Evolutionary conservation across 2,797 vertebrate species (phyloP).

Genomic region (Florisuga fusca): DNA sequence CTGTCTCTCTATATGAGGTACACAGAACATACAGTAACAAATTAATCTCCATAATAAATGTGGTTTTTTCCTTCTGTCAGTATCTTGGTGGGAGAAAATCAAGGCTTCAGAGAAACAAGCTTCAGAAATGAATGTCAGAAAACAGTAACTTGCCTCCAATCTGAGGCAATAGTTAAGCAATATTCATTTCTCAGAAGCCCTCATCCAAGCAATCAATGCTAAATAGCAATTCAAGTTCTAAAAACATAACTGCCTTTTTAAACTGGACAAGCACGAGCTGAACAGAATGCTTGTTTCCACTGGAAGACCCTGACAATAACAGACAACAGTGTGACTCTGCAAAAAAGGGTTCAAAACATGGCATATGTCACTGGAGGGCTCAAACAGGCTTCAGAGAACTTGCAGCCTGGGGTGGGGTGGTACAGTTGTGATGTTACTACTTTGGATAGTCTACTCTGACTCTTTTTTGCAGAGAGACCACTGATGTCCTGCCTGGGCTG

Average conservation of each 20-base stretch:
- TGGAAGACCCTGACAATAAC: neutral
- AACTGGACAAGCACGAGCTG: neutral
- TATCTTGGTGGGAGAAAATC: neutral
- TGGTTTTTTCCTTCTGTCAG: neutral
- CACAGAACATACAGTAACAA: neutral
- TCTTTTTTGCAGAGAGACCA: neutral
- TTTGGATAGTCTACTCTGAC: neutral
- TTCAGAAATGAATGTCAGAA: neutral
- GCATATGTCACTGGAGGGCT: neutral
- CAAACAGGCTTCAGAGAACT: neutral
- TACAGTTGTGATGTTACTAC: neutral
- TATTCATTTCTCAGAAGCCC: neutral
- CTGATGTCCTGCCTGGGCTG: neutral
- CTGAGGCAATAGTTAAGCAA: neutral
- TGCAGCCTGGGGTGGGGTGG: fast-evolving
- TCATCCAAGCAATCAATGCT: neutral
- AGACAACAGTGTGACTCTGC: neutral
- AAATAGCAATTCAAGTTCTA: neutral
- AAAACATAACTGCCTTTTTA: neutral
- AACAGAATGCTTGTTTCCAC: neutral
- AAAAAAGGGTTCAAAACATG: neutral
- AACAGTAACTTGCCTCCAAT: neutral
- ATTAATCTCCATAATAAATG: neutral
- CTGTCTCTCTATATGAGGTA: neutral
- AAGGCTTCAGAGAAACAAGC: neutral